Percentiles rank a stretch among this genome's conserved stretches.
Conservation (phyloP, 2,113 vertebrate genomes). For the Aegithalos caudatus region DNA sequence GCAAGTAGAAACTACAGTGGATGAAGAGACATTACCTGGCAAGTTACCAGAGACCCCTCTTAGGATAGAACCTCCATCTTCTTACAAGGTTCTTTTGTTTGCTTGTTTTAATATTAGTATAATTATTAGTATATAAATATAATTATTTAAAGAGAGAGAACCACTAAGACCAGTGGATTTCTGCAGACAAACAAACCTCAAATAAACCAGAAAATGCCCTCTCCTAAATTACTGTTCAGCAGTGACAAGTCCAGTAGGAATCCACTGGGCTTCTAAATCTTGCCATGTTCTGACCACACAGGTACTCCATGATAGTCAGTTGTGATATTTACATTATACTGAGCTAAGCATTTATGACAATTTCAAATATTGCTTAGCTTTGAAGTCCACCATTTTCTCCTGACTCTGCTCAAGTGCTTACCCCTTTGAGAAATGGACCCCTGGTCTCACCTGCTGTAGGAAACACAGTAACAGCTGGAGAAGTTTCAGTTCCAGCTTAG, state of each 20-base stretch:
- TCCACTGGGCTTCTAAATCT: background rate
- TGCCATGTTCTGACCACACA: background rate
- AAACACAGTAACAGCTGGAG: background rate
- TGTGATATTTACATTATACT: background rate
- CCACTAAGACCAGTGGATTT: background rate
- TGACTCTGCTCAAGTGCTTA: background rate
- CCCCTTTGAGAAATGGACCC: background rate
- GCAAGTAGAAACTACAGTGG: conserved; percentile 86
- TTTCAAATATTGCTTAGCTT: background rate
- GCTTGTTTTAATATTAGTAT: background rate
- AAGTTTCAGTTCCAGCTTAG: background rate
- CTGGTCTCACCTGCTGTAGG: background rate
- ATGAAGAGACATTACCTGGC: conserved; percentile 85
- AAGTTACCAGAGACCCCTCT: conserved; percentile 92
- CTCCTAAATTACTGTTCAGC: background rate
- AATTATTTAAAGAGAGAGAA: background rate
- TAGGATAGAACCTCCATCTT: conserved; percentile 81
- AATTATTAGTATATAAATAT: background rate
- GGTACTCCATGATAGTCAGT: background rate
- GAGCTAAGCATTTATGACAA: background rate
- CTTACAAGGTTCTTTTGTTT: conserved; percentile 82
- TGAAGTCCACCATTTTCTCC: background rate
- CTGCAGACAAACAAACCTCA: background rate
- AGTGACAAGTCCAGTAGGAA: background rate
- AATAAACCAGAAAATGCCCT: background rate